Percentiles rank a stretch among this genome's conserved stretches.
Conservation (phyloP, 1,140 invertebrate genomes). For the Conopomorpha cramerella region DNA sequence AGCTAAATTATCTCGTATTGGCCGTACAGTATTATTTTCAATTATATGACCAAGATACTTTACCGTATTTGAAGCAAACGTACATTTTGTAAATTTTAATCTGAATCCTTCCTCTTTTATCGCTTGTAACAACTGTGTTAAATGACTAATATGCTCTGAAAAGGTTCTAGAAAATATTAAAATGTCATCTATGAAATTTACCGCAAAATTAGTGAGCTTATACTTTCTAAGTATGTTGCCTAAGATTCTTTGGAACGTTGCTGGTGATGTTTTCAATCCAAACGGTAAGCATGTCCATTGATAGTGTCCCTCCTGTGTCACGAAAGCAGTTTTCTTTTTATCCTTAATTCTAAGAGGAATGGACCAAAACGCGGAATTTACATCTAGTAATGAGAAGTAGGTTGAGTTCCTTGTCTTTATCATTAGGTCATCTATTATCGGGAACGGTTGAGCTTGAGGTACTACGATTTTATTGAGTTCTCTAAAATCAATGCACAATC, state of each 20-base stretch:
- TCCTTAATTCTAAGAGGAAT: neutral
- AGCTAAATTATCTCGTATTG: conserved; percentile 18
- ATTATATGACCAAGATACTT: conserved; percentile 17
- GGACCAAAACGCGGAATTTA: conserved; percentile 1
- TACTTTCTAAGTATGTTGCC: conserved; percentile 21
- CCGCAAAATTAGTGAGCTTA: conserved; percentile 14
- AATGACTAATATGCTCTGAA: conserved; percentile 18
- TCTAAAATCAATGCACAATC: neutral
- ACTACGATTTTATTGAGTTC: too few relatives aligned
- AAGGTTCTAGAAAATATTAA: conserved; percentile 24
- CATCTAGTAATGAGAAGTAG: neutral
- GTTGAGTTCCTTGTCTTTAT: neutral
- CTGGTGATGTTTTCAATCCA: too few relatives aligned
- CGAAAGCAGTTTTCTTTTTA: neutral
- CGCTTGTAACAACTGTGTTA: conserved; percentile 12
- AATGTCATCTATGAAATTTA: too few relatives aligned
- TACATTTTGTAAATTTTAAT: too few relatives aligned
- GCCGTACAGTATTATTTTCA: conserved; percentile 16
- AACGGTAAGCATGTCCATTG: too few relatives aligned
- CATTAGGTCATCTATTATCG: neutral
- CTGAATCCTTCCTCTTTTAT: conserved; percentile 21
- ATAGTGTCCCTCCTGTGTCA: neutral
- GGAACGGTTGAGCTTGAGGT: too few relatives aligned
- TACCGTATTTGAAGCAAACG: conserved; percentile 6
- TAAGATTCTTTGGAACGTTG: conserved; percentile 24